These are phyloP conservation scores for Liodrosophila aerea DNA, from an alignment of 2,888 invertebrate species.

Conservation along the genomic window DNA sequence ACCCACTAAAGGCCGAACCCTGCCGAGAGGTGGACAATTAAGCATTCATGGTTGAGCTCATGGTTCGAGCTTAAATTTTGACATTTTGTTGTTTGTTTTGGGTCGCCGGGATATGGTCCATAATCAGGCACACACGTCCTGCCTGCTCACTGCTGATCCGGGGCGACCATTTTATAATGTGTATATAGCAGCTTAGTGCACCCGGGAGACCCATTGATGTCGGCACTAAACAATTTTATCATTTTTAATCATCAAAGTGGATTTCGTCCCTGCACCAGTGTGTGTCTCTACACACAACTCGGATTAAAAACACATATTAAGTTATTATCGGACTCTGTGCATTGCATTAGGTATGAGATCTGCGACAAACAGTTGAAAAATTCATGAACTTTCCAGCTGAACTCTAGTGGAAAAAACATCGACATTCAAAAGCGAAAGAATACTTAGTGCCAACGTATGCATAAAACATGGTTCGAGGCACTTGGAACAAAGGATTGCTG, in stretches of 20 bases:
- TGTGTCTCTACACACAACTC: conserved; percentile 50
- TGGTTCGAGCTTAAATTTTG: conserved; percentile 72
- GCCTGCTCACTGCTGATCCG: conserved; percentile 64
- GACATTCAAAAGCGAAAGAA: conserved; percentile 64
- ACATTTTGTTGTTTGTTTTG: conserved; percentile 71
- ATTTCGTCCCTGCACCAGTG: conserved; percentile 58
- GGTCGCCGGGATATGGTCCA: conserved; percentile 39
- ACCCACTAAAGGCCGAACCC: background rate
- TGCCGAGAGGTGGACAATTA: conserved; percentile 58
- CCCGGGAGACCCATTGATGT: conserved; percentile 79
- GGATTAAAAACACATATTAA: conserved; percentile 81
- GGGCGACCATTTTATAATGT: conserved; percentile 82
- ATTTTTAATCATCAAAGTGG: conserved; percentile 81
- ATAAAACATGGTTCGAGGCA: conserved; percentile 39
- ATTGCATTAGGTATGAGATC: conserved; percentile 16
- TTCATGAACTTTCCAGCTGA: conserved; percentile 52
- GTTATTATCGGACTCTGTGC: conserved; percentile 75
- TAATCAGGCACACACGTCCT: conserved; percentile 70
- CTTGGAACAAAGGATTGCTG: conserved; percentile 68
- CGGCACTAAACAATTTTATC: conserved; percentile 81
- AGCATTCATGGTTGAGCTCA: conserved; percentile 72
- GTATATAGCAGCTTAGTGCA: conserved; percentile 82
- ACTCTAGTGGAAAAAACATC: conserved; percentile 32
- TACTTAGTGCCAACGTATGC: conserved; percentile 1
- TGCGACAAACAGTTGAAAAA: conserved; percentile 48